Evolutionary conservation across 2,797 vertebrate species (phyloP).

Genomic region (Dallia pectoralis): DNA sequence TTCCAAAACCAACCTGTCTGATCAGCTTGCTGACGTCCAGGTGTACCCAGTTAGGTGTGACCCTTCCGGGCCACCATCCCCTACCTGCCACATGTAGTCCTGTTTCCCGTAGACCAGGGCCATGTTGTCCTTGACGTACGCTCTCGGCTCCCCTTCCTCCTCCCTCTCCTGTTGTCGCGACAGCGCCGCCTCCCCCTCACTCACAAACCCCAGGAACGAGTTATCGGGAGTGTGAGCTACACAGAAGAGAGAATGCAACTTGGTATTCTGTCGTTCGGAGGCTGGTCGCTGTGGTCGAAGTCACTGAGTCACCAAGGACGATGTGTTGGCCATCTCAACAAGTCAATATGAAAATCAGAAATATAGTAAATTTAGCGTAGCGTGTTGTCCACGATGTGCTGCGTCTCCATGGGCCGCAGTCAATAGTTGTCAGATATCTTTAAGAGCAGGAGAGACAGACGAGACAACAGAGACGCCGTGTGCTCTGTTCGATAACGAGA

Average conservation of each 20-base stretch:
- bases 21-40: not conserved
- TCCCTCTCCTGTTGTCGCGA: slow-evolving; percentile 36
- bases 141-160: slow-evolving; percentile 29
- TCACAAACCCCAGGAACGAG: slow-evolving; percentile 74
- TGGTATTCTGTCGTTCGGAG: not conserved
- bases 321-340: not conserved
- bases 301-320: not conserved
- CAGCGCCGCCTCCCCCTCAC: slow-evolving; percentile 37
- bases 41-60: not conserved
- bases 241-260: not conserved
- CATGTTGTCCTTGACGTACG: slow-evolving; percentile 56
- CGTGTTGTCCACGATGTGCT: not conserved
- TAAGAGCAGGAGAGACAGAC: not conserved
- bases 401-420: not conserved
- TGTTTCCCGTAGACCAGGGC: slow-evolving; percentile 74
- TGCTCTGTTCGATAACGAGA: slow-evolving; percentile 2
- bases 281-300: not conserved
- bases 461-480: not conserved
- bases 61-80: not conserved
- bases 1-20: not conserved
- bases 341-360: not conserved
- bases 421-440: not conserved
- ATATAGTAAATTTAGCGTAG: not conserved
- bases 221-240: slow-evolving; percentile 75
- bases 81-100: slow-evolving; percentile 75